These are phyloP conservation scores for Drosophila nannoptera DNA, from an alignment of 1,140 invertebrate species.

Conservation along the genomic window DNA sequence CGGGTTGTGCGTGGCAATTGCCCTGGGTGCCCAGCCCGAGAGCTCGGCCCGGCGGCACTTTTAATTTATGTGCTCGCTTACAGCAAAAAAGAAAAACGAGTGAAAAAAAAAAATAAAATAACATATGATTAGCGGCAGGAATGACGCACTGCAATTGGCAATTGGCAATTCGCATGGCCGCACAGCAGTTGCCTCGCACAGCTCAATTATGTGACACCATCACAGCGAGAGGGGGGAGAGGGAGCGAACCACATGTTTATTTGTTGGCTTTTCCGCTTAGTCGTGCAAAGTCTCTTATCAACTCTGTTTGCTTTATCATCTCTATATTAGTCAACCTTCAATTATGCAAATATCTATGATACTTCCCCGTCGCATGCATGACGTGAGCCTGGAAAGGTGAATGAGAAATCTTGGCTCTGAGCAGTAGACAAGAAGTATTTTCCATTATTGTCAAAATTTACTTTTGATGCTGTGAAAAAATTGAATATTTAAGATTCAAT, in stretches of 20 bases:
- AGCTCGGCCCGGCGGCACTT: slow-evolving; percentile 25
- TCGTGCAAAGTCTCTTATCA: neutral
- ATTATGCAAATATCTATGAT: neutral
- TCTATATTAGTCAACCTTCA: neutral
- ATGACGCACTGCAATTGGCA: slow-evolving; percentile 28
- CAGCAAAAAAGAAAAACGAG: slow-evolving; percentile 42
- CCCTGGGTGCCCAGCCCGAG: slow-evolving; percentile 21
- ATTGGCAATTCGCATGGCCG: slow-evolving; percentile 15
- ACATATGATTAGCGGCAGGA: slow-evolving; percentile 60
- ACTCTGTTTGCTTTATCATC: neutral
- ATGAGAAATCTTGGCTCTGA: neutral
- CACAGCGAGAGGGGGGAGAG: neutral
- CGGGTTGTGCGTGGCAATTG: slow-evolving; percentile 50
- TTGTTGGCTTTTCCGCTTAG: neutral
- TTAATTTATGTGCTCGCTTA: slow-evolving; percentile 38
- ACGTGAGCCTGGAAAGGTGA: neutral
- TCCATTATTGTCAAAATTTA: neutral
- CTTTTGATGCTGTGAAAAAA: neutral
- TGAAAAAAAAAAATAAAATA: slow-evolving; percentile 43
- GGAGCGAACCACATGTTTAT: too few species aligned
- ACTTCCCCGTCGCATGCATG: neutral
- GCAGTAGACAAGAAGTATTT: neutral
- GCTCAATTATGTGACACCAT: slow-evolving; percentile 70
- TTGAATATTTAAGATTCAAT: neutral
- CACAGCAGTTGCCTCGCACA: slow-evolving; percentile 37